Evolutionary conservation across 2,888 invertebrate species (phyloP).

Genomic region (Philhelius pedissequus): DNA sequence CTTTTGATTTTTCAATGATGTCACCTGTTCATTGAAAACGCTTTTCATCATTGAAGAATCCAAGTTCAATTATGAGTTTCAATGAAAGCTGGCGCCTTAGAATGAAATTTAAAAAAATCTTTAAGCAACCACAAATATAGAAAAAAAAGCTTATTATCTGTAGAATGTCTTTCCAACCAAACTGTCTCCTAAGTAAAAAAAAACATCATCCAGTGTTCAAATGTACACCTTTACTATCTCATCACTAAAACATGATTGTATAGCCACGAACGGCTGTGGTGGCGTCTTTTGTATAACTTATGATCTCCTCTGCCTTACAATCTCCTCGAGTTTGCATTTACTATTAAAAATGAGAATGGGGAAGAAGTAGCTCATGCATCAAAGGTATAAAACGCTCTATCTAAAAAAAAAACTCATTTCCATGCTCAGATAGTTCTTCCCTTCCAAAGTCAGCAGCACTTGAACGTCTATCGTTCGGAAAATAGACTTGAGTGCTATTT

Average conservation of each 20-base stretch:
- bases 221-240: slow-evolving; percentile 42
- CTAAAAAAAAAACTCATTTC: not conserved
- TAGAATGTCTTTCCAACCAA: not conserved
- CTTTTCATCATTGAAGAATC: too few species aligned
- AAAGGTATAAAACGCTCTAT: not conserved
- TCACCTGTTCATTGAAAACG: too few species aligned
- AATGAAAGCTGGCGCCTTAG: too few species aligned
- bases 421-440: slow-evolving; percentile 9
- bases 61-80: too few species aligned
- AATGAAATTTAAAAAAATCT: too few species aligned
- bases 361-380: not conserved
- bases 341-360: not conserved
- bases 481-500: slow-evolving; percentile 33
- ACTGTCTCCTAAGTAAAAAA: slow-evolving; percentile 4
- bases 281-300: slow-evolving; percentile 13
- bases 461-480: slow-evolving; percentile 46
- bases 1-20: too few species aligned
- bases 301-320: not conserved
- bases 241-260: slow-evolving; percentile 34
- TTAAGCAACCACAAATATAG: too few species aligned
- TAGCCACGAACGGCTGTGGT: not conserved
- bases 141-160: too few species aligned
- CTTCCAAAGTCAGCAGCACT: slow-evolving; percentile 27
- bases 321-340: not conserved
- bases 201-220: slow-evolving; percentile 4